phyloP scores from a whole-genome alignment of 2,113 vertebrate genomes.

The Pavo muticus region DNA sequence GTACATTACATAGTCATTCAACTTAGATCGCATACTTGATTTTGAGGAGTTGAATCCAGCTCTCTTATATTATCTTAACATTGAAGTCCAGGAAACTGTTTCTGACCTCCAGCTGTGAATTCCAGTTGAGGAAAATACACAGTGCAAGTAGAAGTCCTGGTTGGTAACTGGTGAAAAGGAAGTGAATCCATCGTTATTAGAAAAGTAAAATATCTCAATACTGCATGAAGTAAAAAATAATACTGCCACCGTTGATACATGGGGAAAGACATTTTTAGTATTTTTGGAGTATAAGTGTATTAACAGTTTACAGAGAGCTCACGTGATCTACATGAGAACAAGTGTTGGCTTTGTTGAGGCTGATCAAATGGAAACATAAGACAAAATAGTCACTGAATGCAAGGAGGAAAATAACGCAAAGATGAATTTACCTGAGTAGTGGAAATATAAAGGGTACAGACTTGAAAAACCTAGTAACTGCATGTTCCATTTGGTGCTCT shows the following conservation, averaged over 20 bases:
- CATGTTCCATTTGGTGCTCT: background rate
- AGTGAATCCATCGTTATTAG: background rate
- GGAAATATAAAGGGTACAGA: background rate
- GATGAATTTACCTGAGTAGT: background rate
- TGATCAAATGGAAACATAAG: background rate
- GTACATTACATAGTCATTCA: background rate
- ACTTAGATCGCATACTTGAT: background rate
- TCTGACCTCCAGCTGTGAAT: slow-evolving; percentile 5
- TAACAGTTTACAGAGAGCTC: background rate
- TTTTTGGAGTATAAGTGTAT: background rate
- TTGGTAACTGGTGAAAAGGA: background rate
- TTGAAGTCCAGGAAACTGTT: background rate
- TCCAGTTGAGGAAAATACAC: background rate
- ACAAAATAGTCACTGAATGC: background rate
- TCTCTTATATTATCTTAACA: background rate
- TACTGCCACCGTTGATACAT: background rate
- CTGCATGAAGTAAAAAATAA: background rate
- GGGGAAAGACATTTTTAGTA: background rate
- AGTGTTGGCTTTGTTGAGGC: background rate
- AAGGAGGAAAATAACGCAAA: background rate
- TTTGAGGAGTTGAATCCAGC: background rate
- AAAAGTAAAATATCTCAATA: background rate
- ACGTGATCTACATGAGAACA: background rate
- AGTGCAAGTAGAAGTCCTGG: background rate
- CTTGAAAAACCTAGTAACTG: background rate